These are phyloP conservation scores for Leuctra nigra DNA, from an alignment of 2,888 invertebrate genomes.

Conservation along the genomic window DNA sequence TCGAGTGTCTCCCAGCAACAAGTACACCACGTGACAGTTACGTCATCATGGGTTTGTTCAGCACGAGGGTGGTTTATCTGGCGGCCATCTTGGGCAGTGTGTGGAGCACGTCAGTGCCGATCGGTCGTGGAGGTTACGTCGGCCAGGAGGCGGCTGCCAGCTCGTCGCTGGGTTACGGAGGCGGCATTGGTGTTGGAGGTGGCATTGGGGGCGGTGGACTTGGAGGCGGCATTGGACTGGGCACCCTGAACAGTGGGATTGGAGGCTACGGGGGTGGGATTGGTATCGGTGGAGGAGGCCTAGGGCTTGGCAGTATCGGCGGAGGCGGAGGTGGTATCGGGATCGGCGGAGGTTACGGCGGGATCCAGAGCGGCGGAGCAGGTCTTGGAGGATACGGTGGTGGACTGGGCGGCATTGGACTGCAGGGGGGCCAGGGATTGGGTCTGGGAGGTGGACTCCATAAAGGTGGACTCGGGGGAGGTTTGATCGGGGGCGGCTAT, in stretches of 20 bases:
- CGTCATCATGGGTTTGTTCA: background rate
- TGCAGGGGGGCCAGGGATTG: background rate
- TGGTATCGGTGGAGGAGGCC: background rate
- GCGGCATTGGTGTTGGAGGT: background rate
- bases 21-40: background rate
- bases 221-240: background rate
- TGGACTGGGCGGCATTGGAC: background rate
- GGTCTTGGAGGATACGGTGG: background rate
- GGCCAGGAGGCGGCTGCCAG: no score
- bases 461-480: background rate
- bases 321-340: background rate
- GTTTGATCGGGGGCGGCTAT: background rate
- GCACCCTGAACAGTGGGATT: background rate
- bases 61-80: background rate
- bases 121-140: no score
- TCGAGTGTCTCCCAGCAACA: background rate
- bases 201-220: background rate
- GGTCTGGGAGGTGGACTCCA: background rate
- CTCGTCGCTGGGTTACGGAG: background rate
- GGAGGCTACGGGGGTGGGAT: background rate
- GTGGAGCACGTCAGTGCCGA: no score
- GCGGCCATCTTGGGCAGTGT: background rate
- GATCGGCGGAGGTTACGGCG: background rate
- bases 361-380: background rate
- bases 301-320: background rate